Conservation (phyloP, 2,888 invertebrate species). For the Euproctis similis region DNA sequence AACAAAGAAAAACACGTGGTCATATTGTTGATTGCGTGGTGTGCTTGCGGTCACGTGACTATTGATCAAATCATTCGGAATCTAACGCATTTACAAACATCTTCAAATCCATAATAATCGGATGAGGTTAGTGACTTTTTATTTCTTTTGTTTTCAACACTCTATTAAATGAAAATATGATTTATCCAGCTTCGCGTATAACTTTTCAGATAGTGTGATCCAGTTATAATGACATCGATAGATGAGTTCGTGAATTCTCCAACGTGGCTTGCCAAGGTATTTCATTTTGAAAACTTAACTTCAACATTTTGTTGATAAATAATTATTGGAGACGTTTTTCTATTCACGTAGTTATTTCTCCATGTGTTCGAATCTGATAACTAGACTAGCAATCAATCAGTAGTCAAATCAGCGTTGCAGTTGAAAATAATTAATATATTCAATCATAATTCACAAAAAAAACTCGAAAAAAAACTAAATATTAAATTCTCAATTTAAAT, state of each 20-base stretch:
- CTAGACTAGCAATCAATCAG: too few relatives aligned
- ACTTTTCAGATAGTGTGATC: conserved; percentile 21
- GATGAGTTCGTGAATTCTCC: conserved; percentile 70
- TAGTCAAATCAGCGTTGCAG: too few relatives aligned
- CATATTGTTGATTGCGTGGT: conserved; percentile 15
- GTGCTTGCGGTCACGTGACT: conserved; percentile 26
- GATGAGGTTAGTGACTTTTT: conserved; percentile 41
- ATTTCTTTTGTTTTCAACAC: too few relatives aligned
- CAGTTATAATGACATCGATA: conserved; percentile 50
- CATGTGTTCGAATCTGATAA: too few relatives aligned
- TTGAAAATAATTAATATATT: too few relatives aligned
- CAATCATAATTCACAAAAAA: too few relatives aligned
- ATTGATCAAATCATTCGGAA: conserved; percentile 27
- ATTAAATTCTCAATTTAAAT: too few relatives aligned
- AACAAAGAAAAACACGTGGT: conserved; percentile 27
- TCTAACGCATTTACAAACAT: conserved; percentile 30
- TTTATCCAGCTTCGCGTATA: conserved; percentile 8
- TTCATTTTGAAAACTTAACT: background rate
- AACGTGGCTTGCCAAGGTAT: conserved; percentile 70
- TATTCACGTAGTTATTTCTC: too few relatives aligned
- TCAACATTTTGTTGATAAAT: background rate
- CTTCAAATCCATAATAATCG: conserved; percentile 22
- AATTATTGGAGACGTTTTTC: too few relatives aligned
- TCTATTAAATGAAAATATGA: background rate
- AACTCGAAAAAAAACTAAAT: too few relatives aligned